These are phyloP conservation scores for Monodelphis domestica DNA, from an alignment of 2,797 vertebrate species.

Conservation along the genomic window DNA sequence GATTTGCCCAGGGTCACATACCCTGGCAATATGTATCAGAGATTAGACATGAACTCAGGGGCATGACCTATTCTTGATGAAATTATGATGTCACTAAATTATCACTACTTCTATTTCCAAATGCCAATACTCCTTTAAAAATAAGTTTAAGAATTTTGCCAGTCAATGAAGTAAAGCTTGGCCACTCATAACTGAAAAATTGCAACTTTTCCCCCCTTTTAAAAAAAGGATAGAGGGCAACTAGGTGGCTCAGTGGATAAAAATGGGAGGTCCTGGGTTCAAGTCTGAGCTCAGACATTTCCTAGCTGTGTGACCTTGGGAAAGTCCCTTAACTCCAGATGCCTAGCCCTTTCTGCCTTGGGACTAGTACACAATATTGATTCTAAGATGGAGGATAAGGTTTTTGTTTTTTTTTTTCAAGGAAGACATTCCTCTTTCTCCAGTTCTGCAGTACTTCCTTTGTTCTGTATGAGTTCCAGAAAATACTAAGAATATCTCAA, in stretches of 20 bases:
- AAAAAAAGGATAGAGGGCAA: no score
- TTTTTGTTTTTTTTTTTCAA: no score
- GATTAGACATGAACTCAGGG: background rate
- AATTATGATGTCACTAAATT: background rate
- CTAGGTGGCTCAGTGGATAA: no score
- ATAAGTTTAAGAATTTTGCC: background rate
- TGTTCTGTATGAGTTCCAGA: background rate
- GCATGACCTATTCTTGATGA: background rate
- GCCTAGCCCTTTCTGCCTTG: no score
- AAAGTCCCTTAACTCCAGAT: no score
- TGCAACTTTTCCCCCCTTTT: background rate
- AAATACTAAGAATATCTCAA: background rate
- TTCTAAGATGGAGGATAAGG: no score
- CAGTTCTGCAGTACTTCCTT: background rate
- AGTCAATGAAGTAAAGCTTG: background rate
- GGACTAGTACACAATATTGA: no score
- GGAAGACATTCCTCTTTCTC: no score
- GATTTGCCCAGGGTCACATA: background rate
- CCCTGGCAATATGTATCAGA: background rate
- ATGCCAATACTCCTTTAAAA: background rate
- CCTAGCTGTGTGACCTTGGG: no score
- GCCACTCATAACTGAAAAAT: background rate
- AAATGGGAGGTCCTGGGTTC: no score
- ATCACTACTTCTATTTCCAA: background rate
- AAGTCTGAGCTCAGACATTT: no score